phyloP scores from a whole-genome alignment of 2,888 invertebrate genomes.

The Dryobotodes eremita region DNA sequence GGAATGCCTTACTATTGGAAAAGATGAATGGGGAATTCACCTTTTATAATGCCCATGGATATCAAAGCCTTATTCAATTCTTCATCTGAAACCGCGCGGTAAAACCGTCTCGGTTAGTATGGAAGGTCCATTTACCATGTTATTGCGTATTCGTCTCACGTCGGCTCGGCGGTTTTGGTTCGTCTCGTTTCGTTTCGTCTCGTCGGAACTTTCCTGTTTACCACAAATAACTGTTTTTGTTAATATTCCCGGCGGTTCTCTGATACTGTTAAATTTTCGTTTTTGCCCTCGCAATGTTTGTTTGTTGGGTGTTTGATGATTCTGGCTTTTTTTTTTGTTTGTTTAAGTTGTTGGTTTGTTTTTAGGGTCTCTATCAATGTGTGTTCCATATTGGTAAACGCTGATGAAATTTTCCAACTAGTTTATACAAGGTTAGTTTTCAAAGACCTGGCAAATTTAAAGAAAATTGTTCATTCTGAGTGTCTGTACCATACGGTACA shows the following conservation, averaged over 20 bases:
- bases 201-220: constrained; percentile 70
- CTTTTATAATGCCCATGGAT: constrained; percentile 22
- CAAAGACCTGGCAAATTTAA: too few species aligned
- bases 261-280: constrained; percentile 41
- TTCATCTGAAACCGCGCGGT: constrained; percentile 13
- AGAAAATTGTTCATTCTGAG: too few species aligned
- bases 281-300: constrained; percentile 21
- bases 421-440: too few species aligned
- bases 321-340: constrained; percentile 2
- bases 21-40: constrained; percentile 28
- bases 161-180: constrained; percentile 47
- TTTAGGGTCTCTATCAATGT: not conserved
- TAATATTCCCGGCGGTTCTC: constrained; percentile 57
- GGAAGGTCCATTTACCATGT: constrained; percentile 39
- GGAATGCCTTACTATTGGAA: constrained; percentile 17
- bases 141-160: constrained; percentile 67
- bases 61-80: constrained; percentile 32
- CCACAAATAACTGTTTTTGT: constrained; percentile 65
- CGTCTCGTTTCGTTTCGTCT: constrained; percentile 45
- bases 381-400: not conserved
- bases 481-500: too few species aligned
- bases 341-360: not conserved
- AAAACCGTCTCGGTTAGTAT: constrained; percentile 29
- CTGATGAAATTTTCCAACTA: not conserved
- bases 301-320: constrained; percentile 37